A percentile compares a stretch with the other conserved stretches of the same genome.
Conservation (phyloP, 2,113 vertebrate species). For the Catharus bicknelli region DNA sequence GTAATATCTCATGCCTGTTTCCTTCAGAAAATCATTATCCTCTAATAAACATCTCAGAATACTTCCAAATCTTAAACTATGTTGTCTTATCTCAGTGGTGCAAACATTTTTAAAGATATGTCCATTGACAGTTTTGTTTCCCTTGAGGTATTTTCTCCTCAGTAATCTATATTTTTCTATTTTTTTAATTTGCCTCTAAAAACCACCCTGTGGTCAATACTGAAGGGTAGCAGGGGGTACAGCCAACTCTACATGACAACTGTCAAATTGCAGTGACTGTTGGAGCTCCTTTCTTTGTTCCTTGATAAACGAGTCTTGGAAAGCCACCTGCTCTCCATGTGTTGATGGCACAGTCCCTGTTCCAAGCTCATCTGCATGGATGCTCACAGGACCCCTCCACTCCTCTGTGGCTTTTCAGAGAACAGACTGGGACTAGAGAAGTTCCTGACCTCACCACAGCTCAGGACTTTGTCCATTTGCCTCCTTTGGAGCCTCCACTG, state of each 20-base stretch:
- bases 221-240: not conserved
- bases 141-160: not conserved
- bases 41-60: not conserved
- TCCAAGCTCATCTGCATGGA: not conserved
- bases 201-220: not conserved
- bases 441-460: not conserved
- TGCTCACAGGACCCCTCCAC: too few species aligned
- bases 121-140: not conserved
- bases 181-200: not conserved
- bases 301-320: not conserved
- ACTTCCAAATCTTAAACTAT: not conserved
- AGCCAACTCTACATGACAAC: not conserved
- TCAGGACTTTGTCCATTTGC: not conserved
- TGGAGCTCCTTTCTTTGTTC: not conserved
- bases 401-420: not conserved
- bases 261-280: not conserved
- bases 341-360: fast-evolving
- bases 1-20: not conserved
- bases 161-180: not conserved
- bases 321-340: fast-evolving
- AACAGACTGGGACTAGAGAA: not conserved
- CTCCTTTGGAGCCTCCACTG: not conserved
- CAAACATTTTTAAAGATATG: not conserved
- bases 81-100: not conserved
- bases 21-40: not conserved